phyloP scores from a whole-genome alignment of 2,797 vertebrate genomes.

The Zalophus californianus region DNA sequence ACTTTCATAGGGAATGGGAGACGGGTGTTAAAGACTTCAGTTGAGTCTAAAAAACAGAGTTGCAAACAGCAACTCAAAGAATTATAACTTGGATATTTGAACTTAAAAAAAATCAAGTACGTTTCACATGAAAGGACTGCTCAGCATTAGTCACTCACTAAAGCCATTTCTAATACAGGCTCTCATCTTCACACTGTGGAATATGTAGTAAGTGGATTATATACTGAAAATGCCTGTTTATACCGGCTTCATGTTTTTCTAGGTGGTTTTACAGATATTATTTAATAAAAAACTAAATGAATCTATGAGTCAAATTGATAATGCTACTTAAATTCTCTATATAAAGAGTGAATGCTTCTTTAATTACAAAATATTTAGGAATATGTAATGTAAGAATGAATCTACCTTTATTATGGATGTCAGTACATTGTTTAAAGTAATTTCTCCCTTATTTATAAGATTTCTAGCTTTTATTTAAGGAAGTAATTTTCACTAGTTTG shows the following conservation, averaged over 20 bases:
- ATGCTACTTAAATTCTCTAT: slow-evolving; percentile 10
- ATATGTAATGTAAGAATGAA: background rate
- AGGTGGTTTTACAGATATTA: slow-evolving; percentile 12
- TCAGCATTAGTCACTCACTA: background rate
- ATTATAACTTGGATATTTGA: background rate
- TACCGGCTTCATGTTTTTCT: background rate
- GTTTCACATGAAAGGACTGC: background rate
- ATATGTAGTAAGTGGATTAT: background rate
- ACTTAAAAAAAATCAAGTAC: background rate
- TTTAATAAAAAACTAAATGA: slow-evolving; percentile 42
- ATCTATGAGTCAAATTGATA: background rate
- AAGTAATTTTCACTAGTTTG: slow-evolving; percentile 43
- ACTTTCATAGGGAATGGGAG: background rate
- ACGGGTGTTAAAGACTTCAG: background rate
- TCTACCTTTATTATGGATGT: background rate
- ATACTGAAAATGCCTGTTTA: background rate
- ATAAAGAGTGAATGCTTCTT: background rate
- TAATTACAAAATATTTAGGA: slow-evolving; percentile 41
- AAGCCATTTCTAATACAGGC: background rate
- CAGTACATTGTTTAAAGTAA: background rate
- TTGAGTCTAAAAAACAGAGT: background rate
- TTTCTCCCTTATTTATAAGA: background rate
- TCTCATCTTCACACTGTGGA: background rate
- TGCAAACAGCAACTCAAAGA: background rate
- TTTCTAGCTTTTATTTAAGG: slow-evolving; percentile 1